A percentile compares a stretch with the other conserved stretches of the same genome.
phyloP scores from a whole-genome alignment of 2,797 vertebrate species.

The Parauchenoglanis punctatus region DNA sequence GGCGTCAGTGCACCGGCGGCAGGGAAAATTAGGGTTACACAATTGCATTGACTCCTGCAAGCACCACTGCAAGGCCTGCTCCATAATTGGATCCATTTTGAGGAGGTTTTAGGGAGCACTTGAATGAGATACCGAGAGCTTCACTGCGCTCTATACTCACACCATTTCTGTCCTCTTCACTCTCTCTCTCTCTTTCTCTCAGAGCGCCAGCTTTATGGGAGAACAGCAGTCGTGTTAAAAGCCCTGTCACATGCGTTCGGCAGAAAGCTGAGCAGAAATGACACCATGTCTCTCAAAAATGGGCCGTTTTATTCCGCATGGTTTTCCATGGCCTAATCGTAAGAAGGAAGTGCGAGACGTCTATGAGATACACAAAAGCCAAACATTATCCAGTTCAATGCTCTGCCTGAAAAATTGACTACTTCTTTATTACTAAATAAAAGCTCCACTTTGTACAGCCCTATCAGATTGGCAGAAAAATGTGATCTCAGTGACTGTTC shows the following conservation, averaged over 20 bases:
- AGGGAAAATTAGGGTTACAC: constrained; percentile 75
- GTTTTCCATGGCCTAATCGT: constrained; percentile 20
- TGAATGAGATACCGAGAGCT: constrained; percentile 66
- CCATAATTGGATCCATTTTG: constrained; percentile 75
- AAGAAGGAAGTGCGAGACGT: constrained; percentile 21
- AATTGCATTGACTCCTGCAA: constrained; percentile 72
- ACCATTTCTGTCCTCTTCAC: not conserved
- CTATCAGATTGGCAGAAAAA: not conserved
- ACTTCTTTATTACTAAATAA: not conserved
- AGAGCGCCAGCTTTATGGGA: constrained; percentile 60
- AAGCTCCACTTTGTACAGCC: not conserved
- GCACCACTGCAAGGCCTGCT: constrained; percentile 65
- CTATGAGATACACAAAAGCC: not conserved
- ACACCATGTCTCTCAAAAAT: constrained; percentile 59
- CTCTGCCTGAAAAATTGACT: not conserved
- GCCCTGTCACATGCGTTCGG: constrained; percentile 65
- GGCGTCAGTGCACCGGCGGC: constrained; percentile 64
- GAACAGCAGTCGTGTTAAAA: constrained; percentile 62
- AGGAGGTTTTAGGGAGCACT: constrained; percentile 66
- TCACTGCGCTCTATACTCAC: constrained; percentile 47
- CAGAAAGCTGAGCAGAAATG: constrained; percentile 60
- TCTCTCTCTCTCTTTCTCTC: constrained; percentile 55
- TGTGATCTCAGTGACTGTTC: not conserved
- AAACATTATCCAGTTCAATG: not conserved
- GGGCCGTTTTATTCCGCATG: constrained; percentile 41